Evolutionary conservation across 1,140 invertebrate genomes (phyloP).

Genomic region (Formica exsecta): DNA sequence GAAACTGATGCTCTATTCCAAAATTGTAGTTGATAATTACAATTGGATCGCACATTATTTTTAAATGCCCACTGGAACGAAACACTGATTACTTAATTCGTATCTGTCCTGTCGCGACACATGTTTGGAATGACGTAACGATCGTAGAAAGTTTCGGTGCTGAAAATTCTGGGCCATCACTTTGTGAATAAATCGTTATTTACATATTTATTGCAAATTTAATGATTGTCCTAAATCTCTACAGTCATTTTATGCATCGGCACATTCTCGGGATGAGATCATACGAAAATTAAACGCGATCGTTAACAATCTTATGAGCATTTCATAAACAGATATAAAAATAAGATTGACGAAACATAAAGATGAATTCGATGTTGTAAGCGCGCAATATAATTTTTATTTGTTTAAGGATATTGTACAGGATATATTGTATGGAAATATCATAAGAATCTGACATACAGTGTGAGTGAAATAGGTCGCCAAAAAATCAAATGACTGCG

Average conservation of each 20-base stretch:
- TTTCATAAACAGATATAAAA: not conserved
- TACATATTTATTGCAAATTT: not conserved
- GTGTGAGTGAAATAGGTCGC: not conserved
- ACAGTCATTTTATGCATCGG: not conserved
- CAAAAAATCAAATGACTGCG: slow-evolving; percentile 32
- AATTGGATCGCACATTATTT: not conserved
- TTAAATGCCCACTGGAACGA: not conserved
- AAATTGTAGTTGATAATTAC: not conserved
- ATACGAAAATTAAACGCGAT: not conserved
- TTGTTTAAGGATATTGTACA: not conserved
- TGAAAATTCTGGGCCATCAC: not conserved
- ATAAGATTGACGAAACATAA: not conserved
- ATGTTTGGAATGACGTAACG: slow-evolving; percentile 33
- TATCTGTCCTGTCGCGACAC: not conserved
- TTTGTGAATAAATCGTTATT: not conserved
- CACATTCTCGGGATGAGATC: no score
- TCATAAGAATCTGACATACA: not conserved
- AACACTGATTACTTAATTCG: not conserved
- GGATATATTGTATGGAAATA: not conserved
- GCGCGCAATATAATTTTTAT: not conserved
- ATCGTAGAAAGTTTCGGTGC: slow-evolving; percentile 35
- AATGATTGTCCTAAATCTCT: not conserved
- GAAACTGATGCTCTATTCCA: not conserved
- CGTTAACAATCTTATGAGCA: not conserved
- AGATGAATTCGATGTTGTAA: not conserved